Evolutionary conservation across 2,113 vertebrate genomes (phyloP).

Genomic region (Onychostruthus taczanowskii): DNA sequence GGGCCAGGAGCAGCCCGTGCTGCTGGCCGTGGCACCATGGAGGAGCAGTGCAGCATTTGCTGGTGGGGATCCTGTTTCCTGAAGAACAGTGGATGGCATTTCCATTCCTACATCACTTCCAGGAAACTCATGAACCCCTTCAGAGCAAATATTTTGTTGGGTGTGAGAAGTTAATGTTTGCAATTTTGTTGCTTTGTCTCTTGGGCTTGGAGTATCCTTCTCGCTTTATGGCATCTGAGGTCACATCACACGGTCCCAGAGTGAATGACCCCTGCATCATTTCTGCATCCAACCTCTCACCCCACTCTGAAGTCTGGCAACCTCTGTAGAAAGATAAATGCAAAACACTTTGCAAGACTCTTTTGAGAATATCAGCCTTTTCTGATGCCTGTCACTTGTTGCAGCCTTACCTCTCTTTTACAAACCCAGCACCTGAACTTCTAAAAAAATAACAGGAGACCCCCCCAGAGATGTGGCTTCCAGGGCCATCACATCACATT

Average conservation of each 20-base stretch:
- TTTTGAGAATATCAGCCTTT: not conserved
- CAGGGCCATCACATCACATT: not conserved
- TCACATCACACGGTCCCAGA: not conserved
- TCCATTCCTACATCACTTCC: not conserved
- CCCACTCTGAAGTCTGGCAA: not conserved
- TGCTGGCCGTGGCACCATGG: not conserved
- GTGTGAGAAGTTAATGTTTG: not conserved
- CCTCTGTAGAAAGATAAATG: not conserved
- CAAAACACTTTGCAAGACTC: not conserved
- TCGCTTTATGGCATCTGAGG: not conserved
- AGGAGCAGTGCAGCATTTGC: not conserved
- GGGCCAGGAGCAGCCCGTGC: not conserved
- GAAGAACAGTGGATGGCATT: not conserved
- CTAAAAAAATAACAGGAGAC: not conserved
- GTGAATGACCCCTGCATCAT: not conserved
- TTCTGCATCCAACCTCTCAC: not conserved
- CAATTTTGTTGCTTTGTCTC: not conserved
- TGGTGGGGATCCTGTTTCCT: not conserved
- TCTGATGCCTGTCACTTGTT: not conserved
- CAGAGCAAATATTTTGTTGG: not conserved
- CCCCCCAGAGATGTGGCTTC: not conserved
- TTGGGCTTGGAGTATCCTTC: not conserved
- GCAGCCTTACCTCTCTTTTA: not conserved
- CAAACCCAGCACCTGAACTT: not conserved
- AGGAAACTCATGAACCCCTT: not conserved